Percentiles rank a stretch among this genome's conserved stretches.
Conservation (phyloP, 1,140 invertebrate species). For the Bombus confusus region DNA sequence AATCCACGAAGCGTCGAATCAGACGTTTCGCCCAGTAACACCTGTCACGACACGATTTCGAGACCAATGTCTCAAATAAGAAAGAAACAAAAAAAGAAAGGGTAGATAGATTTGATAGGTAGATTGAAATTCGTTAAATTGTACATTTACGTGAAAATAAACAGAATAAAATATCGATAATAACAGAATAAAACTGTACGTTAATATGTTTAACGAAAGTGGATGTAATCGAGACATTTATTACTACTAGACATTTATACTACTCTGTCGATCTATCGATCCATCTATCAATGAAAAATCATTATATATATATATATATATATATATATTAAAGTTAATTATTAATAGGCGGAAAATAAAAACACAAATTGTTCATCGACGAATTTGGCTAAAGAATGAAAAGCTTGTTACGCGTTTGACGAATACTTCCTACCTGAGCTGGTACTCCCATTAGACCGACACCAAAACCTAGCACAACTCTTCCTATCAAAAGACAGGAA, state of each 20-base stretch:
- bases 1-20: constrained; percentile 87
- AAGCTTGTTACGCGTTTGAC: no score
- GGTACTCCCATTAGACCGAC: constrained; percentile 88
- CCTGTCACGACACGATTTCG: constrained; percentile 78
- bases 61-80: background rate
- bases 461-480: constrained; percentile 87
- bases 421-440: constrained; percentile 82
- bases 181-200: background rate
- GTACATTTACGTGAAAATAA: no score
- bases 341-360: background rate
- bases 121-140: no score
- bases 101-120: no score
- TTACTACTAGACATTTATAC: no score
- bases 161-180: no score
- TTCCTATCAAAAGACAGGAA: constrained; percentile 84
- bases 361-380: no score
- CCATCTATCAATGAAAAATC: background rate
- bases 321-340: background rate
- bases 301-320: background rate
- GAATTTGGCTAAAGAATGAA: no score
- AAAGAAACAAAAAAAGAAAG: background rate
- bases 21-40: constrained; percentile 88
- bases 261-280: no score
- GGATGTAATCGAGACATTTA: no score
- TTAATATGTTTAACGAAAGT: no score